Percentiles rank a stretch among this genome's conserved stretches.
Conservation (phyloP, 2,888 invertebrate species). For the Abscondita cerata region DNA sequence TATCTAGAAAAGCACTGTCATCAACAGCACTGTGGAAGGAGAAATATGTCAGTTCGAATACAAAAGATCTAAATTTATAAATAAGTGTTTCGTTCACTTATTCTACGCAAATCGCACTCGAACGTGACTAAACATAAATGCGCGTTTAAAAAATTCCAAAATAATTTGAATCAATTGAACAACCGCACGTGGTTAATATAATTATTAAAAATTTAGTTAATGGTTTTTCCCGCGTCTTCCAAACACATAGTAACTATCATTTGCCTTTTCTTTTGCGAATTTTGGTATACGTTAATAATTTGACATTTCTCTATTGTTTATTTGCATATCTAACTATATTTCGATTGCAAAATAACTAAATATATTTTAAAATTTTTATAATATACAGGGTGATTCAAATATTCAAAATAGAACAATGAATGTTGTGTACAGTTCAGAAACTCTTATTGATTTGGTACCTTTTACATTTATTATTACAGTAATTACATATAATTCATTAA, state of each 20-base stretch:
- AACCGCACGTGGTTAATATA: background rate
- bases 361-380: no score
- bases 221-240: conserved; percentile 6
- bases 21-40: conserved; percentile 43
- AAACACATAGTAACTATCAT: background rate
- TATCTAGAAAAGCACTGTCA: conserved; percentile 60
- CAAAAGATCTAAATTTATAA: conserved; percentile 22
- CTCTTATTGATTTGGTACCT: no score
- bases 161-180: background rate
- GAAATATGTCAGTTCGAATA: conserved; percentile 17
- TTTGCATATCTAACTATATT: no score
- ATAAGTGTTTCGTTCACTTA: background rate
- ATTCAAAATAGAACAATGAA: no score
- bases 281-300: background rate
- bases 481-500: no score
- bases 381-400: no score
- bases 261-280: background rate
- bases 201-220: background rate
- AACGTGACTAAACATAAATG: conserved; percentile 17
- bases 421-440: no score
- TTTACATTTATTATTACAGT: no score
- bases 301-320: no score
- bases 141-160: background rate
- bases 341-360: no score
- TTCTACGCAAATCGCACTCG: conserved; percentile 11